phyloP scores from a whole-genome alignment of 2,113 vertebrate species.

The pig (Sus scrofa) region T2T-Sscrofa CM000814.6:19482001-19482500 shows the following conservation, averaged over 20 bases:
- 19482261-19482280: not conserved
- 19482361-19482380: not conserved
- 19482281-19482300: not conserved
- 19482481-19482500: not conserved
- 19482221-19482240: not conserved
- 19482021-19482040: too few relatives aligned
- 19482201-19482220: not conserved
- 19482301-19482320: not conserved
- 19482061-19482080: not conserved
- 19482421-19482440: not conserved
- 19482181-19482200: not conserved
- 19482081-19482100: accelerated
- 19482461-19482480: not conserved
- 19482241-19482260: accelerated
- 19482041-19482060: too few relatives aligned
- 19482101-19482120: not conserved
- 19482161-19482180: not conserved
- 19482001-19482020: not conserved
- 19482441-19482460: not conserved
- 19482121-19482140: not conserved
- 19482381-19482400: not conserved
- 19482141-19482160: not conserved
- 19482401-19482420: not conserved
- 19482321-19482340: too few relatives aligned
- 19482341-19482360: not conserved